phyloP scores from a whole-genome alignment of 2,888 invertebrate species.

The Pterobdella sp. region DNA sequence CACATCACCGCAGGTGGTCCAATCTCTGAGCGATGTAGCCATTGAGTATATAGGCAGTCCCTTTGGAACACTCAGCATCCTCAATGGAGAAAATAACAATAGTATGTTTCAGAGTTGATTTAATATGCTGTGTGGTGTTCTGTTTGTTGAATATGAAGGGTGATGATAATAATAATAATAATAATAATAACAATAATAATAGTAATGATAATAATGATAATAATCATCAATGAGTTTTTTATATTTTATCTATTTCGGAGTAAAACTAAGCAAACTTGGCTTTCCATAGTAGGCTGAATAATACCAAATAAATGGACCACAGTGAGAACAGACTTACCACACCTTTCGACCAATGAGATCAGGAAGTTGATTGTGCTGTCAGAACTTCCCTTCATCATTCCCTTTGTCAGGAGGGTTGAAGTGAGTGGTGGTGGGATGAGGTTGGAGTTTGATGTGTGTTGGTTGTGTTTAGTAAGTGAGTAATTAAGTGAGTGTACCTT shows the following conservation, averaged over 20 bases:
- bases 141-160: not conserved
- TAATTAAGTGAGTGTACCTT: no score
- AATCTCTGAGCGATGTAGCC: constrained; percentile 38
- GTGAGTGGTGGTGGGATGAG: no score
- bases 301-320: no score
- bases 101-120: not conserved
- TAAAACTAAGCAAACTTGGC: no score
- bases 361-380: constrained; percentile 77
- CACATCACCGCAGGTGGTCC: not conserved
- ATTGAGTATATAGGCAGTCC: constrained; percentile 43
- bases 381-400: constrained; percentile 87
- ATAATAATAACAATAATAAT: not conserved
- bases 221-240: no score
- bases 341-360: constrained; percentile 76
- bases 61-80: constrained; percentile 44
- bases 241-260: no score
- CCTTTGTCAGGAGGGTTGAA: constrained; percentile 79
- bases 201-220: not conserved
- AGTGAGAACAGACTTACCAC: constrained; percentile 61
- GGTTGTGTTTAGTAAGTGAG: no score
- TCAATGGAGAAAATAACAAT: constrained; percentile 34
- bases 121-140: not conserved
- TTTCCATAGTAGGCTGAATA: no score
- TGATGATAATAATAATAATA: not conserved
- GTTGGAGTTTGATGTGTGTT: no score